Evolutionary conservation across 2,797 vertebrate species (phyloP).

Genomic region (Carduelis carduelis): DNA sequence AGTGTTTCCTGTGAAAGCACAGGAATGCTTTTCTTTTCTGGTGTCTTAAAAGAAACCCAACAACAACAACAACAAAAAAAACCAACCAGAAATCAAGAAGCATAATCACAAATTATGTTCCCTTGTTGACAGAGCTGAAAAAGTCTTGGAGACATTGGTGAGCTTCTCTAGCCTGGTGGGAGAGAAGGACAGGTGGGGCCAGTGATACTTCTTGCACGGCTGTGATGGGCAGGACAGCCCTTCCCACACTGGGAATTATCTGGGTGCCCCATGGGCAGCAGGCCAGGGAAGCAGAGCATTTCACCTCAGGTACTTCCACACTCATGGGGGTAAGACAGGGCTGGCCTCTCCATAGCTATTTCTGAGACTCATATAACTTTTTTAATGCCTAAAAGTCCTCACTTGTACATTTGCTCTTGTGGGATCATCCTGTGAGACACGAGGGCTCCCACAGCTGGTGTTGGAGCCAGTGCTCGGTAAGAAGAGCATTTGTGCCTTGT

Average conservation of each 20-base stretch:
- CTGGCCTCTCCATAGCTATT: not conserved
- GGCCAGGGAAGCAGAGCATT: not conserved
- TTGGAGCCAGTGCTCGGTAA: fast-evolving
- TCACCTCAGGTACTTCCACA: not conserved
- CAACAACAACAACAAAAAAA: not conserved
- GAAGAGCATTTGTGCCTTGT: not conserved
- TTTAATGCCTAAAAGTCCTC: not conserved
- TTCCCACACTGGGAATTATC: not conserved
- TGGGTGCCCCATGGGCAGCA: not conserved
- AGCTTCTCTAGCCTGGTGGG: not conserved
- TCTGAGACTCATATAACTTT: not conserved
- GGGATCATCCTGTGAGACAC: not conserved
- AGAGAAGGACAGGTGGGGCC: not conserved
- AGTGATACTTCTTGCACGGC: not conserved
- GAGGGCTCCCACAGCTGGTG: not conserved
- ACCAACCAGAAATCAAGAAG: not conserved
- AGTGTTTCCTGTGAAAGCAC: not conserved
- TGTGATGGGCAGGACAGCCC: not conserved
- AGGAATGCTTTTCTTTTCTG: not conserved
- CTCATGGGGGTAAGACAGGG: not conserved
- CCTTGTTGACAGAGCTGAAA: not conserved
- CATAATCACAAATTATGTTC: not conserved
- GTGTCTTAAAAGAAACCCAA: not conserved
- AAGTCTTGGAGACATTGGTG: not conserved
- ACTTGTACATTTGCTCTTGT: not conserved